phyloP scores from a whole-genome alignment of 2,888 invertebrate species.

The Eupithecia dodoneata region DNA sequence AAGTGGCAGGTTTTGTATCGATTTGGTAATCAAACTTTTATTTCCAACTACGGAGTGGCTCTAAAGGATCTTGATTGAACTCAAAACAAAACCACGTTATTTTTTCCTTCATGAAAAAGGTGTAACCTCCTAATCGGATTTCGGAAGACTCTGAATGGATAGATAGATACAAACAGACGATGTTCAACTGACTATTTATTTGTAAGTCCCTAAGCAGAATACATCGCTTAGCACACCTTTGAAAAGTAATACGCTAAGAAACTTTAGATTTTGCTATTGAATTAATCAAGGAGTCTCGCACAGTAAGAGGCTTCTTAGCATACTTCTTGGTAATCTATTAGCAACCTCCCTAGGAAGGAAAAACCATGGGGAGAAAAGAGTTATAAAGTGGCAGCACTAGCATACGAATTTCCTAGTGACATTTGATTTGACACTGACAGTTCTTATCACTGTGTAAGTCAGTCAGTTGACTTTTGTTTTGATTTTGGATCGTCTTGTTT shows the following conservation, averaged over 20 bases:
- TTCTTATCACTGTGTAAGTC: background rate
- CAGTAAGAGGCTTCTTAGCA: background rate
- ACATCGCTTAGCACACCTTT: background rate
- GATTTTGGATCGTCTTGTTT: constrained; percentile 12
- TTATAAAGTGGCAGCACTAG: background rate
- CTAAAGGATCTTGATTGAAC: background rate
- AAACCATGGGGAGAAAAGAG: background rate
- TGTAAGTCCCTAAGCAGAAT: background rate
- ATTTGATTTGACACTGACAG: constrained; percentile 14
- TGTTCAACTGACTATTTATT: background rate
- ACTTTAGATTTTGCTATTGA: background rate
- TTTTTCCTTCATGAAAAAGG: background rate
- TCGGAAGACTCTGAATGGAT: no score
- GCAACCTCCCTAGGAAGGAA: background rate
- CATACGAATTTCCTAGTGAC: background rate
- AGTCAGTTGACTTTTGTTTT: constrained; percentile 15
- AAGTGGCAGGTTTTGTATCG: constrained; percentile 3
- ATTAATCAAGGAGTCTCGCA: background rate
- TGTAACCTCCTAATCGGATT: background rate
- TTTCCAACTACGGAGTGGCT: background rate
- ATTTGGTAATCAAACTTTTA: background rate
- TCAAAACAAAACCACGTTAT: background rate
- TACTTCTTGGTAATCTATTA: background rate
- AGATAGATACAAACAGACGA: background rate
- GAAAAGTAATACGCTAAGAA: background rate